phyloP scores from a whole-genome alignment of 2,888 invertebrate species.

The Erebia epiphron region DNA sequence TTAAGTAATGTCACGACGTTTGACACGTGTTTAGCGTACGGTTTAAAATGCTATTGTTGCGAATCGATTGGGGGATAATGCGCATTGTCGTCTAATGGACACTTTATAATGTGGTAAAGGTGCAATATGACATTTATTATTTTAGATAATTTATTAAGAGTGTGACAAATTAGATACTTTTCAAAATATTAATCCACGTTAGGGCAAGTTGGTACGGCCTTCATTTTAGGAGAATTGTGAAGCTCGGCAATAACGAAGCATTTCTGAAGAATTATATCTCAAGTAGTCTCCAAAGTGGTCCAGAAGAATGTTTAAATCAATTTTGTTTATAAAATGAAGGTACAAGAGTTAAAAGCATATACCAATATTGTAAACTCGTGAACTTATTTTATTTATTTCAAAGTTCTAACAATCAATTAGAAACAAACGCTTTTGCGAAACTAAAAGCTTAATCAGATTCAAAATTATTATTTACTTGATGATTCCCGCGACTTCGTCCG shows the following conservation, averaged over 20 bases:
- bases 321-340: too few species aligned
- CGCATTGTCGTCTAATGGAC: constrained; percentile 33
- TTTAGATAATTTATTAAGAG: constrained; percentile 19
- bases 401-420: background rate
- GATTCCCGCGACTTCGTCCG: too few species aligned
- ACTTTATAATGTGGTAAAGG: constrained; percentile 36
- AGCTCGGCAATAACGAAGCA: background rate
- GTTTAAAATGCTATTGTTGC: constrained; percentile 71
- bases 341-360: too few species aligned
- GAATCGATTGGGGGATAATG: constrained; percentile 64
- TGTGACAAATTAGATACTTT: constrained; percentile 5
- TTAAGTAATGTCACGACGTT: constrained; percentile 69
- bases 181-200: background rate
- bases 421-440: too few species aligned
- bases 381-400: too few species aligned
- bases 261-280: background rate
- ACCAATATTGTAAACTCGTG: too few species aligned
- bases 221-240: background rate
- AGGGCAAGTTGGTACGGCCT: too few species aligned
- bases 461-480: too few species aligned
- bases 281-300: background rate
- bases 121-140: constrained; percentile 29
- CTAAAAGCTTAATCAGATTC: background rate
- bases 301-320: background rate
- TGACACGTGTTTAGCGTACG: constrained; percentile 80